Conservation (phyloP, 2,113 vertebrate genomes). For the Petaurus breviceps region DNA sequence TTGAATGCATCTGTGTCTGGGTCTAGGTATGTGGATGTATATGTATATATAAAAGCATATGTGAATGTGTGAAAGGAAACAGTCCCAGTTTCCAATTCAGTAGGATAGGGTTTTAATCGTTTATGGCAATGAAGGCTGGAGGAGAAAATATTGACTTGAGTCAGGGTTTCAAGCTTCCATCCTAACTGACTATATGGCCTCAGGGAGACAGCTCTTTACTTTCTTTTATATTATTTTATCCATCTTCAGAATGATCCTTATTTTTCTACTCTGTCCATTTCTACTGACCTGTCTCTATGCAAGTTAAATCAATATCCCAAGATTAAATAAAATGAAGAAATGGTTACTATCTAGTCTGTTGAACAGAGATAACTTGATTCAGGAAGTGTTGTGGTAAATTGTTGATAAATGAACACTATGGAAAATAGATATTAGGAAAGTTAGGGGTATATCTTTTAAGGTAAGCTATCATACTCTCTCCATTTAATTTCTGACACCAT, state of each 20-base stretch:
- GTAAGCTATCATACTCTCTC: not conserved
- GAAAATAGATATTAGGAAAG: not conserved
- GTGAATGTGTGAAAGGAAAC: conserved; percentile 11
- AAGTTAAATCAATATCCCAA: not conserved
- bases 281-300: not conserved
- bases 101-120: conserved; percentile 13
- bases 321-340: not conserved
- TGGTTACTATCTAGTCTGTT: not conserved
- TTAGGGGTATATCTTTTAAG: not conserved
- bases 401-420: not conserved
- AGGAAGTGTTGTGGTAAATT: not conserved
- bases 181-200: not conserved
- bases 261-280: conserved; percentile 22
- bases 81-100: not conserved
- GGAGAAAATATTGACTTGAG: not conserved
- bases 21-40: not conserved
- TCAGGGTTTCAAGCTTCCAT: conserved; percentile 13
- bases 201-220: not conserved
- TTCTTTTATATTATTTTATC: not conserved
- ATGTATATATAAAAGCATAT: not conserved
- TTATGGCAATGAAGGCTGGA: not conserved
- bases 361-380: not conserved
- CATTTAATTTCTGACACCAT: not conserved
- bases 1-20: not conserved
- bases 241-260: not conserved